Evolutionary conservation across 2,113 vertebrate genomes (phyloP).

Genomic region (Caranx ignobilis): DNA sequence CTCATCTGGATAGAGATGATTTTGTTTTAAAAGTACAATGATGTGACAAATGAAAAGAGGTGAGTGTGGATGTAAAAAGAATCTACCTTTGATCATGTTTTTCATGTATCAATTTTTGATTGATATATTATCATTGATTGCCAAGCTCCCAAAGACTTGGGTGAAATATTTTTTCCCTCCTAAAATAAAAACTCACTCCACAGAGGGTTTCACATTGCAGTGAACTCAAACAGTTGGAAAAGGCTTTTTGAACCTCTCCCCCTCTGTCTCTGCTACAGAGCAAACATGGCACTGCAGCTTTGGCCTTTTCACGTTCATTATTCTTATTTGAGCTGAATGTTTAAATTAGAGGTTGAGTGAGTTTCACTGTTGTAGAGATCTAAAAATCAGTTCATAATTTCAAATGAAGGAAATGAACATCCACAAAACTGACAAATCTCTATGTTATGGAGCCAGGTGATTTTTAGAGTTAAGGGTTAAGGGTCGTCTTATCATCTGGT

Average conservation of each 20-base stretch:
- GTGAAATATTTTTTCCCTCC: too few species aligned
- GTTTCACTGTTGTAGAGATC: conserved; percentile 25
- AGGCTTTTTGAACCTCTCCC: not conserved
- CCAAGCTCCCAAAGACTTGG: too few species aligned
- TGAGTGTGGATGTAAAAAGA: too few species aligned
- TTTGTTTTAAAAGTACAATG: too few species aligned
- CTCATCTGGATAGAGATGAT: too few species aligned
- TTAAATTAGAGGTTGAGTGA: conserved; percentile 18
- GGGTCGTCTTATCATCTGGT: conserved; percentile 52
- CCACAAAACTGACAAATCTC: not conserved
- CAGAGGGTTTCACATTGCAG: too few species aligned
- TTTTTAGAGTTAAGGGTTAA: not conserved
- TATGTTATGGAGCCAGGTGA: conserved; percentile 1
- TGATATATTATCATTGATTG: too few species aligned
- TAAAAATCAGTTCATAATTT: not conserved
- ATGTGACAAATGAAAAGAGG: too few species aligned
- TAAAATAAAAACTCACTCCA: too few species aligned
- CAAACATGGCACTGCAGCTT: not conserved
- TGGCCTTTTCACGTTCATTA: not conserved
- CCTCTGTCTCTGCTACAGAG: not conserved
- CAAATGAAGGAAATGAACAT: not conserved
- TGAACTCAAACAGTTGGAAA: not conserved
- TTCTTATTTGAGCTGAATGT: conserved; percentile 18
- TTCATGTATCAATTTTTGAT: too few species aligned
- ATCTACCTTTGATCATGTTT: too few species aligned